Percentiles rank a stretch among this genome's conserved stretches.
phyloP scores from a whole-genome alignment of 2,113 vertebrate species.

The Microcebus ravelobensis region DNA sequence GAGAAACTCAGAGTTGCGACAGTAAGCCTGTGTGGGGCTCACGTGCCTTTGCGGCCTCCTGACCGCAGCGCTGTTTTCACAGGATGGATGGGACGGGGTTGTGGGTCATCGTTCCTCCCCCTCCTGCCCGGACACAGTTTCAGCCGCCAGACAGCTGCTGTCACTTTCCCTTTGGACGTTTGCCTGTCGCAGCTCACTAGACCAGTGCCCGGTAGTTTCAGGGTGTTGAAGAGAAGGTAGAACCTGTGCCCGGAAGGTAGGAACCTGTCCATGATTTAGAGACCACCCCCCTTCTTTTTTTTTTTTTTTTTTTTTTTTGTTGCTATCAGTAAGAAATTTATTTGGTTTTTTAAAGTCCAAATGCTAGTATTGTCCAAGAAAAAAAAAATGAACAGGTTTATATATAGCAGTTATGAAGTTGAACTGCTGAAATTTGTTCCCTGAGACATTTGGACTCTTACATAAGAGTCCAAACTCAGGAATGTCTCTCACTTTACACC shows the following conservation, averaged over 20 bases:
- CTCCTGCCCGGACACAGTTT: not conserved
- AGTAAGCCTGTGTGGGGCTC: not conserved
- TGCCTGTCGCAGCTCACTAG: not conserved
- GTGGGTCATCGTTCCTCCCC: not conserved
- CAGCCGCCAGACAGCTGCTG: not conserved
- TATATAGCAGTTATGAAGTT: too few relatives aligned
- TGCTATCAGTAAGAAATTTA: too few relatives aligned
- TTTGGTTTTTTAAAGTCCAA: too few relatives aligned
- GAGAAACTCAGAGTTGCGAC: not conserved
- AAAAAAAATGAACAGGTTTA: too few relatives aligned
- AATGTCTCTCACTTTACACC: too few relatives aligned
- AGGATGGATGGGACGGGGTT: not conserved
- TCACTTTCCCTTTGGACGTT: not conserved
- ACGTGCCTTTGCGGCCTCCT: not conserved
- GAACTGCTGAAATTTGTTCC: too few relatives aligned
- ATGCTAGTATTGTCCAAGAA: too few relatives aligned
- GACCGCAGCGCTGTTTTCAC: not conserved
- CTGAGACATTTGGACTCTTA: too few relatives aligned
- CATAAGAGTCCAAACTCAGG: too few relatives aligned
- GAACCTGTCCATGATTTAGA: not conserved
- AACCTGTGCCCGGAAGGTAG: not conserved
- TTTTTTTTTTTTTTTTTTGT: too few relatives aligned
- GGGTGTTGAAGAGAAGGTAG: not conserved
- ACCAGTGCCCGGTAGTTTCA: not conserved
- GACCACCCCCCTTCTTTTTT: not conserved